These are phyloP conservation scores for Aphelinus atriplicis DNA, from an alignment of 1,140 invertebrate genomes.

Conservation along the genomic window DNA sequence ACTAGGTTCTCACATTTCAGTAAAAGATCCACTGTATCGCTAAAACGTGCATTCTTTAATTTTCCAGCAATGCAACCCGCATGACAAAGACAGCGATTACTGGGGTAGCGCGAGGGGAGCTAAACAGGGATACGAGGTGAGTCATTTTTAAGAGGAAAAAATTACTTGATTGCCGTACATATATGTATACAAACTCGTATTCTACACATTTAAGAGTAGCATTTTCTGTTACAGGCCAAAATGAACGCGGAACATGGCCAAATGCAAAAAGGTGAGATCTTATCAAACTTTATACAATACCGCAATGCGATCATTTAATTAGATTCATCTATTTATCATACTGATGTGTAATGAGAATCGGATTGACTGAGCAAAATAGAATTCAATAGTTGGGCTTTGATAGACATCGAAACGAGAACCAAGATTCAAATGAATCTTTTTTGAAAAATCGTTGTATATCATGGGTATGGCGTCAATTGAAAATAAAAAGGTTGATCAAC, in stretches of 20 bases:
- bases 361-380: background rate
- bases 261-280: conserved; percentile 67
- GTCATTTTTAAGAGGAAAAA: conserved; percentile 45
- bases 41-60: conserved; percentile 30
- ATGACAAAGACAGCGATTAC: conserved; percentile 69
- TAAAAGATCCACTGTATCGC: background rate
- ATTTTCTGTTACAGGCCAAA: conserved; percentile 69
- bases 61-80: conserved; percentile 69
- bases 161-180: conserved; percentile 41
- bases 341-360: background rate
- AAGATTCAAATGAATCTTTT: no score
- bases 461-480: no score
- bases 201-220: conserved; percentile 64
- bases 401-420: no score
- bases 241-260: conserved; percentile 69
- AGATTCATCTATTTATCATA: no score
- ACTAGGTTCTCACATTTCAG: conserved; percentile 3
- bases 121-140: conserved; percentile 70
- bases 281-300: background rate
- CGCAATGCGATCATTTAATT: no score
- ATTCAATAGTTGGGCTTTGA: no score
- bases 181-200: conserved; percentile 44
- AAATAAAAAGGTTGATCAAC: no score
- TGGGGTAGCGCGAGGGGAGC: conserved; percentile 64
- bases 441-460: no score